These are phyloP conservation scores for Hedychridium roseum DNA, from an alignment of 2,888 invertebrate species.

Conservation along the genomic window DNA sequence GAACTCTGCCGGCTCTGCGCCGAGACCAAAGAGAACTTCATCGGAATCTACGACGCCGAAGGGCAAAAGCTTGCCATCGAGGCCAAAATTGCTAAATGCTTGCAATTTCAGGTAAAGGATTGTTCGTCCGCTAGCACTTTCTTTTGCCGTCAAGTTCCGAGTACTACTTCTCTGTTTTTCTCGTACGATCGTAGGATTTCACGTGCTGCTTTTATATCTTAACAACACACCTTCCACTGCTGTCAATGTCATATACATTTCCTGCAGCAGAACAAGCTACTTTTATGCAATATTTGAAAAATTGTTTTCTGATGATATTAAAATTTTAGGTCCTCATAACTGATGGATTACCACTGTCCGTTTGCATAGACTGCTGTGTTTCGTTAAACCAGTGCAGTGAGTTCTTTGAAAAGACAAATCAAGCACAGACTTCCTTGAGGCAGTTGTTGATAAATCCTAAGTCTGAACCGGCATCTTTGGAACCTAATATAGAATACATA, in stretches of 20 bases:
- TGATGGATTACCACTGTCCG: slow-evolving; percentile 58
- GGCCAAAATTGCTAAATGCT: slow-evolving; percentile 61
- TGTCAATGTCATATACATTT: background rate
- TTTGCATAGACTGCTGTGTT: slow-evolving; percentile 62
- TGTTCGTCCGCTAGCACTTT: too few species aligned
- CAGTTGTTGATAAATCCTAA: slow-evolving; percentile 48
- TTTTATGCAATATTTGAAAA: too few species aligned
- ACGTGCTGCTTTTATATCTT: too few species aligned
- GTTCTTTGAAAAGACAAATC: slow-evolving; percentile 61
- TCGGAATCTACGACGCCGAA: slow-evolving; percentile 63
- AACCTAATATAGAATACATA: slow-evolving; percentile 42
- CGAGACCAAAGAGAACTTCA: slow-evolving; percentile 58
- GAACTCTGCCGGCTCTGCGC: slow-evolving; percentile 64
- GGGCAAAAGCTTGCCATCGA: slow-evolving; percentile 61
- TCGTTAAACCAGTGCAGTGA: slow-evolving; percentile 60
- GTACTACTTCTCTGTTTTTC: too few species aligned
- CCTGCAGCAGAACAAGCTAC: background rate
- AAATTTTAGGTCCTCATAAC: slow-evolving; percentile 54
- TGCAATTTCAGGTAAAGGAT: slow-evolving; percentile 63
- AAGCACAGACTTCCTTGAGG: slow-evolving; percentile 60
- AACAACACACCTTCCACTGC: too few species aligned
- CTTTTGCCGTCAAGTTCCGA: too few species aligned
- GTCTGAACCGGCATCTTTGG: slow-evolving; percentile 31
- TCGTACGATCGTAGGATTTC: too few species aligned
- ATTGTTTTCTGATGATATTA: too few species aligned